Evolutionary conservation across 2,113 vertebrate genomes (phyloP).

Genomic region (Alaudala cheleensis): DNA sequence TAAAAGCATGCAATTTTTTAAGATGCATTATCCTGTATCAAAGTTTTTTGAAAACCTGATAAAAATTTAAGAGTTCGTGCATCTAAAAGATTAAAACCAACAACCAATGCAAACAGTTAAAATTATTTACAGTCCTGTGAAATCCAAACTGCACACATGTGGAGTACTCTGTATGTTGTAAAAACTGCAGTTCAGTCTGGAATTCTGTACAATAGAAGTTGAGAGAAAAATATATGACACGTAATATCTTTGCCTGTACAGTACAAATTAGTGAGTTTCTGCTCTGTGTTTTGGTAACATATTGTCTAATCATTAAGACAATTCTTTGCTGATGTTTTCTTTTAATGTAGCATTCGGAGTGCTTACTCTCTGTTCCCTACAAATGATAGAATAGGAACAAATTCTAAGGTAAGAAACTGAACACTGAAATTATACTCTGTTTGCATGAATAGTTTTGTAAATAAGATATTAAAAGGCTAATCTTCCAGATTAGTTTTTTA

Average conservation of each 20-base stretch:
- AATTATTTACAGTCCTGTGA: slow-evolving; percentile 52
- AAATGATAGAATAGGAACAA: slow-evolving; percentile 45
- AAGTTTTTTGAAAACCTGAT: slow-evolving; percentile 24
- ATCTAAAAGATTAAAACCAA: slow-evolving; percentile 44
- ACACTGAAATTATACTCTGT: slow-evolving; percentile 30
- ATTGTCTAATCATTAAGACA: slow-evolving; percentile 2
- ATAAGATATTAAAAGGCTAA: background rate
- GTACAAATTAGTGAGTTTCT: slow-evolving; percentile 37
- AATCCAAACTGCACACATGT: slow-evolving; percentile 38
- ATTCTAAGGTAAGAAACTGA: slow-evolving; percentile 28
- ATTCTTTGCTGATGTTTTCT: slow-evolving; percentile 21
- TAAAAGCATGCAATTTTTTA: slow-evolving; percentile 26
- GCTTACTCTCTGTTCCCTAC: slow-evolving; percentile 37
- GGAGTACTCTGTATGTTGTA: background rate
- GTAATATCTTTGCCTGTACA: background rate
- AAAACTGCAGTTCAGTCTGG: slow-evolving; percentile 13
- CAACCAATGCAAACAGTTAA: slow-evolving; percentile 12
- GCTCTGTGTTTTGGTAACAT: background rate
- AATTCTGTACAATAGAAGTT: background rate
- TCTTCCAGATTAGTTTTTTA: slow-evolving; percentile 44
- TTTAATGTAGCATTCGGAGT: slow-evolving; percentile 50
- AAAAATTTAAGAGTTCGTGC: slow-evolving; percentile 13
- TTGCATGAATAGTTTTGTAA: slow-evolving; percentile 39
- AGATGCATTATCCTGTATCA: slow-evolving; percentile 8
- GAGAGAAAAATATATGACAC: background rate